Percentiles rank a stretch among this genome's conserved stretches.
phyloP scores from a whole-genome alignment of 2,113 vertebrate species.

The Apodemus sylvaticus region DNA sequence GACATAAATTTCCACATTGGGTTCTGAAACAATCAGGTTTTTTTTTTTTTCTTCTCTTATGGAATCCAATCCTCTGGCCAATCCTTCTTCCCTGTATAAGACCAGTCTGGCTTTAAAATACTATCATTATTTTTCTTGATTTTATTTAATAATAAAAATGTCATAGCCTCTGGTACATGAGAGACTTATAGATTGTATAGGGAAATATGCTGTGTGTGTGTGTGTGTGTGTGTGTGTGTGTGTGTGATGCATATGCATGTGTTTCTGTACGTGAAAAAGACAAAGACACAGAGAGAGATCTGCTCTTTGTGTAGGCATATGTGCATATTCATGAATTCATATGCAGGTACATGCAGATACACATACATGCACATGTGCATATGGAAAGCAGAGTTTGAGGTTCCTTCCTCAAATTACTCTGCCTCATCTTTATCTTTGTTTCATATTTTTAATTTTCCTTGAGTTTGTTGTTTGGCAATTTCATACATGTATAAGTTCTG shows the following conservation, averaged over 20 bases:
- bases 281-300: background rate
- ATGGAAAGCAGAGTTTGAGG: background rate
- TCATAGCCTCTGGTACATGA: background rate
- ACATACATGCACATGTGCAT: background rate
- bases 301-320: background rate
- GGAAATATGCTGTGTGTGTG: background rate
- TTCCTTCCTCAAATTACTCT: background rate
- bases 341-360: too few relatives aligned
- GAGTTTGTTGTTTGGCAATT: background rate
- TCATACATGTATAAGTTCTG: background rate
- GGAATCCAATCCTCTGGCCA: background rate
- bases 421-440: background rate
- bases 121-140: background rate
- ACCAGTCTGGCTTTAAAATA: background rate
- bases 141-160: constrained; percentile 5
- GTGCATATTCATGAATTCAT: background rate
- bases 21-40: background rate
- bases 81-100: background rate
- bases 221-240: background rate
- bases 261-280: background rate
- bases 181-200: background rate
- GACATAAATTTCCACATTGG: background rate
- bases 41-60: background rate
- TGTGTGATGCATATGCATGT: background rate
- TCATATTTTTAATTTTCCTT: background rate